Conservation (phyloP, 2,797 vertebrate genomes). For the Lagodon rhomboides region DNA sequence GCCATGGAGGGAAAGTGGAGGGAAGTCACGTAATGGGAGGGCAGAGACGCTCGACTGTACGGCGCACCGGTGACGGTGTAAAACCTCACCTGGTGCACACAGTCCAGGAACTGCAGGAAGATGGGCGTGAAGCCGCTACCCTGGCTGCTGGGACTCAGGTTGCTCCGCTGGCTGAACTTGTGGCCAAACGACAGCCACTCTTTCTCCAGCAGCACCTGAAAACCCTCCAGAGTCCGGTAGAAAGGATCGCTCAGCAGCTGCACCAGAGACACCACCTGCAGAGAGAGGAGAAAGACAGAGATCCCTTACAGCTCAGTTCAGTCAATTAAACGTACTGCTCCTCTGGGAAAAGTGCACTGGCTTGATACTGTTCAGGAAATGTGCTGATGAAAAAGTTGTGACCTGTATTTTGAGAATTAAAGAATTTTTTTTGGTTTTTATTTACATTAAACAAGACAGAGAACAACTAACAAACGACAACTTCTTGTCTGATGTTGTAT, state of each 20-base stretch:
- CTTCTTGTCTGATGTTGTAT: not conserved
- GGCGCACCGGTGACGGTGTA: not conserved
- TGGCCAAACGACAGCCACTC: constrained; percentile 99
- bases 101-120: constrained; percentile 98
- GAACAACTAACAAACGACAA: not conserved
- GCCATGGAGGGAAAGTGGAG: constrained; percentile 13
- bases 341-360: not conserved
- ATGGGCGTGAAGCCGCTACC: constrained; percentile 95
- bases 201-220: constrained; percentile 96
- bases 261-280: constrained; percentile 94
- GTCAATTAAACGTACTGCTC: too few species aligned
- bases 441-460: not conserved
- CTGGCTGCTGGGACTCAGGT: constrained; percentile 92
- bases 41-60: not conserved
- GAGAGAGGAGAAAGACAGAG: not conserved
- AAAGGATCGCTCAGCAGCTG: constrained; percentile 97
- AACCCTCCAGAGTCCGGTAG: constrained; percentile 97
- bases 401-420: not conserved
- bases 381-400: not conserved
- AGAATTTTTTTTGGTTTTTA: not conserved
- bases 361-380: not conserved
- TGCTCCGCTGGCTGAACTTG: constrained; percentile 96
- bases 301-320: not conserved
- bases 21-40: constrained; percentile 27
- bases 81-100: constrained; percentile 94